Evolutionary conservation across 2,797 vertebrate species (phyloP).

Genomic region (Arnoldichthys spilopterus): DNA sequence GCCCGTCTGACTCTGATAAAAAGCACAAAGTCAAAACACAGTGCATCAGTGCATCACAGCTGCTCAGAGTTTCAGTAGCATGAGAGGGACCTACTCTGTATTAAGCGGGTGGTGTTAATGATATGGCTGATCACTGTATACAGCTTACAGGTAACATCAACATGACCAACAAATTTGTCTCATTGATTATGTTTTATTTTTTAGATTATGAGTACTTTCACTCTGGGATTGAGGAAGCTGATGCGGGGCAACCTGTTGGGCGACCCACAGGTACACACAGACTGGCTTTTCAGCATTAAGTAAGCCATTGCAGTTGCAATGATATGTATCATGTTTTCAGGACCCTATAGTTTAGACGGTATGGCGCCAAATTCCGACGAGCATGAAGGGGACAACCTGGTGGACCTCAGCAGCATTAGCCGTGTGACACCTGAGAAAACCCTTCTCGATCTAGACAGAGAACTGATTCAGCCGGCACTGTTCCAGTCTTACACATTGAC

Average conservation of each 20-base stretch:
- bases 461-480: conserved; percentile 62
- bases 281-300: neutral
- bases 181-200: neutral
- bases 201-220: conserved; percentile 72
- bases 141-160: too few relatives aligned
- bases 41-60: too few relatives aligned
- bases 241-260: conserved; percentile 68
- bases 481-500: conserved; percentile 76
- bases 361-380: conserved; percentile 27
- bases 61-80: too few relatives aligned
- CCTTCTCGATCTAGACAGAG: conserved; percentile 77
- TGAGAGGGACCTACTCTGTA: too few relatives aligned
- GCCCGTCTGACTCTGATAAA: too few relatives aligned
- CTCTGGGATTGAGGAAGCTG: conserved; percentile 76
- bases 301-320: neutral
- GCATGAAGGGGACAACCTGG: conserved; percentile 76
- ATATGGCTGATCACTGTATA: too few relatives aligned
- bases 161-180: too few relatives aligned
- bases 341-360: conserved; percentile 19
- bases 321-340: conserved; percentile 11
- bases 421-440: conserved; percentile 49
- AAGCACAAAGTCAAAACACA: too few relatives aligned
- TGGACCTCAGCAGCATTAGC: conserved; percentile 62
- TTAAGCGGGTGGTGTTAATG: too few relatives aligned
- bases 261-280: conserved; percentile 60